Evolutionary conservation across 2,888 invertebrate species (phyloP).

Genomic region (Cryptosula pallasiana): DNA sequence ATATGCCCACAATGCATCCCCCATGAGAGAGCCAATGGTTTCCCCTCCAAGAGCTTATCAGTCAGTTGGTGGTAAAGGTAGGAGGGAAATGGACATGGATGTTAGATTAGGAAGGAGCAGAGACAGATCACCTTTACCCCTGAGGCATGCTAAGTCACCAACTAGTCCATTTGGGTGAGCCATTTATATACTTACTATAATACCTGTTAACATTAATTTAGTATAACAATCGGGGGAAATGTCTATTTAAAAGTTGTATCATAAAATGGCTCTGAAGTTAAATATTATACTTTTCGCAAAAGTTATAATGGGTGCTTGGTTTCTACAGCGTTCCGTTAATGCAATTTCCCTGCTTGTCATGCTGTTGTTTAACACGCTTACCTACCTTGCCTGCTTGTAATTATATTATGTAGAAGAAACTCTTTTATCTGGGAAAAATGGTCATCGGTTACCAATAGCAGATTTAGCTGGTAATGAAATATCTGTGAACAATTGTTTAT

Average conservation of each 20-base stretch:
- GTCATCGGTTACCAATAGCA: background rate
- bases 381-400: no score
- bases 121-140: conserved; percentile 1
- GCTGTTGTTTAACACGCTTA: no score
- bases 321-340: no score
- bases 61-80: background rate
- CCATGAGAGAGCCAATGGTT: background rate
- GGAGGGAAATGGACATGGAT: background rate
- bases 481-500: background rate
- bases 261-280: no score
- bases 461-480: background rate
- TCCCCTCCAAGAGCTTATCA: conserved; percentile 17
- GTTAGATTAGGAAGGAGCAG: background rate
- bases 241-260: no score
- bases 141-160: background rate
- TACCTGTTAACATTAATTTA: no score
- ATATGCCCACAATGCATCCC: background rate
- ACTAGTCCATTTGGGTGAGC: conserved; percentile 22
- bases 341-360: no score
- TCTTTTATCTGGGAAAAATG: background rate
- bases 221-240: no score
- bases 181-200: no score
- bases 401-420: background rate
- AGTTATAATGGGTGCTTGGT: no score
- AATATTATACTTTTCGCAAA: no score